Conservation (phyloP, 2,888 invertebrate species). For the Leptinotarsa rubiginosa region DNA sequence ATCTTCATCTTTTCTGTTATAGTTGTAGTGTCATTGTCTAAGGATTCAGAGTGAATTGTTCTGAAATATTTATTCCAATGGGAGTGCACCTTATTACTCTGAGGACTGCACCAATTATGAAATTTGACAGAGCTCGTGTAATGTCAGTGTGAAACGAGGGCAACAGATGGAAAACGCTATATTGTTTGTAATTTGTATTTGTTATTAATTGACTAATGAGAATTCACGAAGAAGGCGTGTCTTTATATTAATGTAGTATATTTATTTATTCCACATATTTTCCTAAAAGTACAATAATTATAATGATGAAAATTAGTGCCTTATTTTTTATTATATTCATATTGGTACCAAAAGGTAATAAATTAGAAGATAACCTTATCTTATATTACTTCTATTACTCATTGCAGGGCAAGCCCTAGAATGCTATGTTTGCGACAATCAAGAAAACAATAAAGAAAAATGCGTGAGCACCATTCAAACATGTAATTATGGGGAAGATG, state of each 20-base stretch:
- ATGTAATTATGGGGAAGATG: constrained; percentile 88
- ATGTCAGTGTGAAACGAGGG: too few relatives aligned
- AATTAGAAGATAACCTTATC: neutral
- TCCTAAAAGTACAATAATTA: neutral
- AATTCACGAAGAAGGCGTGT: neutral
- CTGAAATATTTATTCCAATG: too few relatives aligned
- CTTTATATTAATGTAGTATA: neutral
- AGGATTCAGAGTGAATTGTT: too few relatives aligned
- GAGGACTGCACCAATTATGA: too few relatives aligned
- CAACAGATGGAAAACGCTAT: too few relatives aligned
- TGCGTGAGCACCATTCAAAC: constrained; percentile 92
- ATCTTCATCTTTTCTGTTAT: too few relatives aligned
- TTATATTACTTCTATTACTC: constrained; percentile 49
- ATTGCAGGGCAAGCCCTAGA: constrained; percentile 77
- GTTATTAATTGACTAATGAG: too few relatives aligned
- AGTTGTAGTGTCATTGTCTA: too few relatives aligned
- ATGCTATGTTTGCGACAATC: constrained; percentile 94
- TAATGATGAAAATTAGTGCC: constrained; percentile 10
- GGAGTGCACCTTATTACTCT: too few relatives aligned
- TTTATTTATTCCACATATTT: too few relatives aligned
- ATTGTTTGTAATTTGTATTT: too few relatives aligned
- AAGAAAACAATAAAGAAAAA: constrained; percentile 92
- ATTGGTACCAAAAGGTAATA: constrained; percentile 20
- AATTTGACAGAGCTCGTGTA: too few relatives aligned
- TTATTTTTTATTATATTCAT: constrained; percentile 11